These are phyloP conservation scores for Nesogale talazaci DNA, from an alignment of 2,113 vertebrate species.

Conservation along the genomic window DNA sequence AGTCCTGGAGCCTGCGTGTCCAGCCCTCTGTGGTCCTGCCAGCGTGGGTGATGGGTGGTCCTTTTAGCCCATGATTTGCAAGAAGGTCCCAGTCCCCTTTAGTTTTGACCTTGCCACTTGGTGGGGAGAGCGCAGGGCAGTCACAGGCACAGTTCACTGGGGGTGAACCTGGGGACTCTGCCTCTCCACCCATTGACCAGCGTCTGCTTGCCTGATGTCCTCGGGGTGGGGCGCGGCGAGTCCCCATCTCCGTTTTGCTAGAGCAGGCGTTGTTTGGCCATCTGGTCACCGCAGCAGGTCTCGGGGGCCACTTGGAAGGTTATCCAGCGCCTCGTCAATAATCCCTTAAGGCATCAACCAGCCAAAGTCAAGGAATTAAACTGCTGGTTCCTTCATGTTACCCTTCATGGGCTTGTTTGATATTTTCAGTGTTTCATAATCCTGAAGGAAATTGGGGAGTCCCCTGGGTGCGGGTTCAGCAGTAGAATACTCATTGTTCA, in stretches of 20 bases:
- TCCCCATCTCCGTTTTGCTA: neutral
- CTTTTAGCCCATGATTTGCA: constrained; percentile 3
- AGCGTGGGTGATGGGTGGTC: neutral
- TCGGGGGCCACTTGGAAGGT: neutral
- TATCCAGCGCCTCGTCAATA: neutral
- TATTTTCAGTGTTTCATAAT: neutral
- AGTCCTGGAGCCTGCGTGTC: neutral
- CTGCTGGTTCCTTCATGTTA: neutral
- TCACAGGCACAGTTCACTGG: neutral
- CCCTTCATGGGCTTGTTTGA: neutral
- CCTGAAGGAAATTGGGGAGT: neutral
- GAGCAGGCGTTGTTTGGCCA: neutral
- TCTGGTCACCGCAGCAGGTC: neutral
- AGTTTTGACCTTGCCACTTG: neutral
- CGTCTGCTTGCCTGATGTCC: neutral
- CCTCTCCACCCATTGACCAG: neutral
- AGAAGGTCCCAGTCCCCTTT: neutral
- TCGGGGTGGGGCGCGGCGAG: neutral
- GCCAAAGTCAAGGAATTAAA: neutral
- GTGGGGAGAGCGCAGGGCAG: neutral
- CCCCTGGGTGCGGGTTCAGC: neutral
- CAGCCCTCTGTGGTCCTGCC: neutral
- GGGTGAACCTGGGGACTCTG: neutral
- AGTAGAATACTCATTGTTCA: neutral
- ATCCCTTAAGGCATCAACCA: neutral